Percentiles rank a stretch among this genome's conserved stretches.
Evolutionary conservation across 2,113 vertebrate species (phyloP).

Genomic region (Takifugu bimaculatus): DNA sequence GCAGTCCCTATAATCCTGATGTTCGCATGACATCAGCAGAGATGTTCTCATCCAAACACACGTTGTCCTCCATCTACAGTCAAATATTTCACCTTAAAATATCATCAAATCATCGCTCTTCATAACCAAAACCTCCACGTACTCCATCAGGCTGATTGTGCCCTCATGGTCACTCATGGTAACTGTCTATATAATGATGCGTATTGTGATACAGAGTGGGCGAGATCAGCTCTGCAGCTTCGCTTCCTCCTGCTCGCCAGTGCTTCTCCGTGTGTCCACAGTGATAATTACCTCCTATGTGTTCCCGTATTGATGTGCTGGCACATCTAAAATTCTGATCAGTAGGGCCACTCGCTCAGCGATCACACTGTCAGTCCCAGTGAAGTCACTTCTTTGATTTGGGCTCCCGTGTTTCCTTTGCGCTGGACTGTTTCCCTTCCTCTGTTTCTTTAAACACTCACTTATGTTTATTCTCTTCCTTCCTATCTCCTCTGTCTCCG

Average conservation of each 20-base stretch:
- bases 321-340: neutral
- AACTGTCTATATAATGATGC: too few relatives aligned
- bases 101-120: too few relatives aligned
- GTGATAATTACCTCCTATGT: neutral
- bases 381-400: neutral
- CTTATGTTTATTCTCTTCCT: slow-evolving; percentile 15
- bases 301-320: neutral
- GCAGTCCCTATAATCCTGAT: too few relatives aligned
- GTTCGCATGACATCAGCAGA: too few relatives aligned
- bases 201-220: too few relatives aligned
- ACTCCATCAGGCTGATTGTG: neutral
- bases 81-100: too few relatives aligned
- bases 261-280: neutral
- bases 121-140: too few relatives aligned
- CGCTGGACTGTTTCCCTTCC: neutral
- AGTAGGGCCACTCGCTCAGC: too few relatives aligned
- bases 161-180: neutral
- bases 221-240: too few relatives aligned
- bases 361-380: too few relatives aligned
- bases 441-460: slow-evolving; percentile 6
- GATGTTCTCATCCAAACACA: too few relatives aligned
- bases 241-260: neutral
- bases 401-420: neutral
- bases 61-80: too few relatives aligned
- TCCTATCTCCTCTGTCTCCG: slow-evolving; percentile 1